Conservation (phyloP, 2,797 vertebrate genomes). For the Hyperoplus lanceolatus region DNA sequence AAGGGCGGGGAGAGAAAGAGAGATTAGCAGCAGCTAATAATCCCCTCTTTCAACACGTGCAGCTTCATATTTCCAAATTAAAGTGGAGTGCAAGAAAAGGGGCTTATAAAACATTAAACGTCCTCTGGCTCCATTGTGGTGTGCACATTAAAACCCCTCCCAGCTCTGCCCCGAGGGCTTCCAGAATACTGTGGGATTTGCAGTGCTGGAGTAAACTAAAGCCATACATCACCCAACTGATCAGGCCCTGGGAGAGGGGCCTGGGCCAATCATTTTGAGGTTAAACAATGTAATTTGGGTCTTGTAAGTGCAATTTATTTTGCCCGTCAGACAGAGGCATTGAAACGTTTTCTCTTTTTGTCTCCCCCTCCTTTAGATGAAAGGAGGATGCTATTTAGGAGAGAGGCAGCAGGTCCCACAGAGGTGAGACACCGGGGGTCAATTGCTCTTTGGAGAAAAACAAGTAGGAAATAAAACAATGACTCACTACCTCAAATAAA, state of each 20-base stretch:
- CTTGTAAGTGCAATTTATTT: slow-evolving; percentile 88
- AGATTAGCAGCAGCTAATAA: slow-evolving; percentile 97
- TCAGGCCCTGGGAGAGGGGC: slow-evolving; percentile 87
- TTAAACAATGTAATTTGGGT: slow-evolving; percentile 93
- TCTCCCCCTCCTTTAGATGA: slow-evolving; percentile 61
- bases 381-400: slow-evolving; percentile 72
- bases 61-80: slow-evolving; percentile 98
- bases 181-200: slow-evolving; percentile 91
- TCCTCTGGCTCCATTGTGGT: slow-evolving; percentile 89
- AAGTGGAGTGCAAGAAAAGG: slow-evolving; percentile 93
- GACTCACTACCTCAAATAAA: slow-evolving; percentile 42
- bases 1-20: slow-evolving; percentile 75
- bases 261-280: slow-evolving; percentile 97
- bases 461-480: slow-evolving; percentile 41
- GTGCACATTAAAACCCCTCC: slow-evolving; percentile 64
- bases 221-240: slow-evolving; percentile 93
- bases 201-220: slow-evolving; percentile 93
- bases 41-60: slow-evolving; percentile 93
- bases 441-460: slow-evolving; percentile 57
- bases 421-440: slow-evolving; percentile 64
- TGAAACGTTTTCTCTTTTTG: slow-evolving; percentile 79
- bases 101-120: slow-evolving; percentile 96
- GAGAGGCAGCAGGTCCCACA: slow-evolving; percentile 50
- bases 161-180: slow-evolving; percentile 86
- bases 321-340: slow-evolving; percentile 81